Base-by-base conservation (phyloP, 2,888 invertebrate species). In the Mimumesa dahlbomi region DNA sequence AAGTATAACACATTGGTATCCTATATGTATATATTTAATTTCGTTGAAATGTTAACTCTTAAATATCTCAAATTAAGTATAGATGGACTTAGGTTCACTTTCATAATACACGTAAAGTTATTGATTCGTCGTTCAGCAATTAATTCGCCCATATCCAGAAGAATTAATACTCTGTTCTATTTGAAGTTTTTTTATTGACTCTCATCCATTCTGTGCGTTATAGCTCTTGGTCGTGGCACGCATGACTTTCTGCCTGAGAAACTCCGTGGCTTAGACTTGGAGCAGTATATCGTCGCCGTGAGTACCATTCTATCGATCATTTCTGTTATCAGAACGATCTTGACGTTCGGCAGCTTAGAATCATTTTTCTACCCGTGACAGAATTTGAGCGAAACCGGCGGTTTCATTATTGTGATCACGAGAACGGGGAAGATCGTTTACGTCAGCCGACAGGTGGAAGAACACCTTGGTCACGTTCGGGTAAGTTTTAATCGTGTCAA, bases 391-490 rank as follows among this genome's bases (percentile, higher is more conserved):
- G 91, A 89, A 38, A 91, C 94, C 83, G 95, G 94, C 77, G 96
- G 96, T 31, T 95, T 97, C 86, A 91, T 97, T 89, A 89, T 97
- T 70, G 94, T 96, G 16, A 91, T 96, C 29, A 95, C 96, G 16
- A 92, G 95, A 67, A 92, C 93, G 59, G 97, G 97, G 14, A 94
- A 96, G 88, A 94, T 98, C 82, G 93, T 97, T 72, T 94, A 95
- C 85, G 93, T 97, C 29, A 96, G 97, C 25, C 94, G 94, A 54
- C 95, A 95, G 79, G 93, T 97, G 22, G 96, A 96, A 88, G 93
- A 94, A 82, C 93, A 95, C 82, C 91, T 98, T 77, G 97, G 97
- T 62, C 95, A 97, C 90, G 93, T 95, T 82, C 94, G 95, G 92
- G 95, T 95, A 90, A 90, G 88, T 84, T 2, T 61, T 40, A 2